Evolutionary conservation across 2,113 vertebrate species (phyloP), one percentile per base, ranked within the genome.

Genomic region (Vulpes vulpes): DNA sequence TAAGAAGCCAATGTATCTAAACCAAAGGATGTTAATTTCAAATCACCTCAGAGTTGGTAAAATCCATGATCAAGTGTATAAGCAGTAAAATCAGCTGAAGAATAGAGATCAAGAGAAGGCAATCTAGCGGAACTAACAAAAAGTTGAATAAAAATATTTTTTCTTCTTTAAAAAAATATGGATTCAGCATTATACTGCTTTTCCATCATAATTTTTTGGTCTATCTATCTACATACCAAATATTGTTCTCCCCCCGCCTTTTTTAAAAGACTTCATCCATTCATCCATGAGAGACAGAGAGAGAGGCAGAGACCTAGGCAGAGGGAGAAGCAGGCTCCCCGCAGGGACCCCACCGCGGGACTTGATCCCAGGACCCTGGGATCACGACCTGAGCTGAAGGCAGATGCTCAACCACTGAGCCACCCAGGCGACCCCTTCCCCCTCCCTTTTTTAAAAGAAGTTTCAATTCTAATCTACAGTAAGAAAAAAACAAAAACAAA

Each of bases 11-110:
- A 84, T 55, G 2, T 67, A 84, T 32, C 11, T 59, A 78, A 87
- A 60, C 20, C 87, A 12, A 96, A 90, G 25, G 57, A 87, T 82
- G 53, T 74, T 25, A 74, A 96, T 94, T 90, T 93, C 55, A 93
- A 83, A 82, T 79, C 62, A 87, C 25, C 25, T 73, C 25, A 49
- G 67, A 87, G 20, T 92, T 55, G 55, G 53, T 81, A 96, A 94
- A 92, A 95, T 81, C 38, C 76, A 74, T 32, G 12, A 94, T 57
- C n/a, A 89, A 89, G 6, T 64, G 0, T 64, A 94, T 82, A 69
- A 95, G n/a, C 55, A 80, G 2, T 73, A 80, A 22, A n/a, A 83
- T 25, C 60, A 79, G 55, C 43, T 84, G 7, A 92, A 96, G 69
- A 64, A 78, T 81, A 90, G 35, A 65, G 57, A 73, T 87, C 20